Percentiles rank a stretch among this genome's conserved stretches.
Evolutionary conservation across 1,140 invertebrate genomes (phyloP).

Genomic region (Portunus trituberculatus): DNA sequence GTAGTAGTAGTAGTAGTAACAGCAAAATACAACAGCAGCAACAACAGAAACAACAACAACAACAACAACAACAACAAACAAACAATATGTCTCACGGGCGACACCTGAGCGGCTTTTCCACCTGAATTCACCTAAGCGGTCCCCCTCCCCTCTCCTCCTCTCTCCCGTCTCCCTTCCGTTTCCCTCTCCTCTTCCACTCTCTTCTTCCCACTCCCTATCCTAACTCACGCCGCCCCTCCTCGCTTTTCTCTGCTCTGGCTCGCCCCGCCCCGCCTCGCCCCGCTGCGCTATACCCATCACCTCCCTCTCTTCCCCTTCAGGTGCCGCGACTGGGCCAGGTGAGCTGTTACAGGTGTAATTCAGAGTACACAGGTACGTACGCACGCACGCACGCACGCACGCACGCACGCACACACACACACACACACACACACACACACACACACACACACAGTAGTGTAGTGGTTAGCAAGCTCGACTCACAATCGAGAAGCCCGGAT

Average conservation of each 20-base stretch:
- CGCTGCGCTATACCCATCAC: neutral
- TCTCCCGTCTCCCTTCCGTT: neutral
- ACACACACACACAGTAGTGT: too few relatives aligned
- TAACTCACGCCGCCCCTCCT: neutral
- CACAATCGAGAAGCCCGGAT: too few relatives aligned
- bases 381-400: neutral
- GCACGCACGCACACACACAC: slow-evolving; percentile 36
- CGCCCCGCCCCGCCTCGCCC: neutral
- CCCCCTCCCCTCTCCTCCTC: neutral
- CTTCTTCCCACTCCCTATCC: neutral
- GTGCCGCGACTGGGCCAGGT: neutral
- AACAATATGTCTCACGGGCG: neutral
- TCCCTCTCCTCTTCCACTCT: neutral
- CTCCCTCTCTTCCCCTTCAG: neutral
- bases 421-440: slow-evolving; percentile 38
- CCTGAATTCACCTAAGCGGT: neutral
- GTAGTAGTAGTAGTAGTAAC: neutral
- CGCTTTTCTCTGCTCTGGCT: too few relatives aligned
- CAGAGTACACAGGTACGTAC: neutral
- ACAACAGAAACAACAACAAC: neutral
- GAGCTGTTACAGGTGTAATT: neutral
- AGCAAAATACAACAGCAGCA: neutral
- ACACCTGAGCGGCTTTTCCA: neutral
- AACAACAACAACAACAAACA: neutral
- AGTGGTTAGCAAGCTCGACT: too few relatives aligned